Evolutionary conservation across 2,888 invertebrate species (phyloP), one percentile per base, ranked within the genome.

Genomic region (Limenitis arthemis): DNA sequence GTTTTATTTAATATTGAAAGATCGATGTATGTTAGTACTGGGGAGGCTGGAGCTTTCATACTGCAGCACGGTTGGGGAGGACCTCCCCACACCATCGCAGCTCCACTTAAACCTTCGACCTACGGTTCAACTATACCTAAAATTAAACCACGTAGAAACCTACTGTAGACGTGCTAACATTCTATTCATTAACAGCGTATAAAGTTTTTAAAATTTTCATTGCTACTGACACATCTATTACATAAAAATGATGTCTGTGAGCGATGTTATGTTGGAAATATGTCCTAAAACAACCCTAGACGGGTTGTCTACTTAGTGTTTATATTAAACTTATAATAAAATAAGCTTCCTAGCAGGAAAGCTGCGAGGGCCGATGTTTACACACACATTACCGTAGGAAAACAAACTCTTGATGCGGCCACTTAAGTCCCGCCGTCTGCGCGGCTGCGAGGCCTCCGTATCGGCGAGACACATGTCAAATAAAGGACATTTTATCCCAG

Each of bases 301-400:
- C 65, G 58, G 39, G 29, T 37, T 33, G 44, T 69, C 66, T 71
- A 3, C 20, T 20, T 20, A 75, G 73, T 71, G 74, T 75, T 78
- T 78, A 79, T 78, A 76, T 75, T 70, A 73, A 7, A 30, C 12
- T n/a, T 64, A 68, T 72, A 71, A 76, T 74, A 30, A 9, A 37
- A 8, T 75, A 69, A 70, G 69, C 64, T 58, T 59, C 61, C 61
- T 59, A 63, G 64, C 64, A 72, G 66, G 62, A 67, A 70, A 66
- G 67, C 63, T 60, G 43, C 50, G 60, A 51, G 47, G 64, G 68
- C 59, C 63, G 68, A 64, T 80, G 75, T 79, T 79, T 78, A 77
- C 78, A 72, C 67, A 75, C 67, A 65, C 79, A 77, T 78, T 78
- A 80, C 74, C 69, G 69, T 70, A 70, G 65, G 67, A 74, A 77